phyloP scores from a whole-genome alignment of 2,888 invertebrate genomes.

The Holacanthella duospinosa region DNA sequence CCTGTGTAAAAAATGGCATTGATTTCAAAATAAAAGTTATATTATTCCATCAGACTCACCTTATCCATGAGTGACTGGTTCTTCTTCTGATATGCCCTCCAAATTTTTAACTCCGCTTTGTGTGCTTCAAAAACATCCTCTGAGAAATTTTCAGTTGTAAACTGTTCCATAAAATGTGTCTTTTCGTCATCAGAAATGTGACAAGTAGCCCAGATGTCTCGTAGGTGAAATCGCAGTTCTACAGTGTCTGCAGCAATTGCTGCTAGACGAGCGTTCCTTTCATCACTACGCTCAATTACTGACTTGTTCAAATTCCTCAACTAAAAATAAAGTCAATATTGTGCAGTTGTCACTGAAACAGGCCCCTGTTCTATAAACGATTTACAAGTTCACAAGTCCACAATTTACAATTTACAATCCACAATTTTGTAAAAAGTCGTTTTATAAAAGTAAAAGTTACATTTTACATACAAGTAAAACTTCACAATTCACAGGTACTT shows the following conservation, averaged over 20 bases:
- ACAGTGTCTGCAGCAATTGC: conserved; percentile 16
- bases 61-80: conserved; percentile 22
- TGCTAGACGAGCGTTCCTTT: conserved; percentile 14
- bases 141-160: conserved; percentile 16
- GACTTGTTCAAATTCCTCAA: conserved; percentile 15
- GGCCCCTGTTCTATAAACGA: too few species aligned
- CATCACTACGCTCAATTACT: conserved; percentile 11
- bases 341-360: not conserved
- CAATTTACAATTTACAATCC: too few species aligned
- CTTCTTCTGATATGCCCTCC: conserved; percentile 26
- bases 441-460: too few species aligned
- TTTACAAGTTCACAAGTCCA: too few species aligned
- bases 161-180: conserved; percentile 15
- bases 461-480: too few species aligned
- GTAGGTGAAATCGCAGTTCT: conserved; percentile 21
- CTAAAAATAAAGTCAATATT: conserved; percentile 13
- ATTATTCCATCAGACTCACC: conserved; percentile 9
- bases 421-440: too few species aligned
- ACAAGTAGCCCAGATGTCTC: conserved; percentile 23
- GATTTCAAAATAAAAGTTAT: not conserved
- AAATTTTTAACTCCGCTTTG: conserved; percentile 18
- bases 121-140: conserved; percentile 21
- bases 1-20: conserved; percentile 9
- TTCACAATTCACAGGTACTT: too few species aligned
- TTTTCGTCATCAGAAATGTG: conserved; percentile 24